Base-by-base conservation (phyloP, 2,888 invertebrate species). In the Cenopis cana region DNA sequence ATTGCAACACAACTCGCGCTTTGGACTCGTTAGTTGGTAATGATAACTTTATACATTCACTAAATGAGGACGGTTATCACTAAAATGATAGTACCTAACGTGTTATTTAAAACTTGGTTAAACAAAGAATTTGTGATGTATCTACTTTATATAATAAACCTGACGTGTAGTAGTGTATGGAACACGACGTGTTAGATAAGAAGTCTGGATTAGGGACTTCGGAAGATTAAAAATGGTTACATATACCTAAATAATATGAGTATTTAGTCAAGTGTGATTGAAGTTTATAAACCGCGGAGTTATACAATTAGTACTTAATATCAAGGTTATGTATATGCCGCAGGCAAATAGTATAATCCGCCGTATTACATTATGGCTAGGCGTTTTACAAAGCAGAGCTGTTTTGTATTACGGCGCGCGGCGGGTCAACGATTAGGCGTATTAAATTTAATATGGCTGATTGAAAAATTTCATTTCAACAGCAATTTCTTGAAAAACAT, bases 51-150 rank as follows among this genome's bases (percentile, higher is more conserved):
- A 55, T 38, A 38, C 61, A 67, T 50, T 18, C 57, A 73, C 70
- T 61, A 78, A 81, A 80, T 76, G 80, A 78, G 81, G 78, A 57
- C 77, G 73, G 76, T 79, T 82, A 82, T 81, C 81, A 74, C 69
- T 29, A 59, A 66, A n/a, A 11, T 77, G 79, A 77, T 78, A 77
- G 74, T 59, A n/a, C n/a, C n/a, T n/a, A 76, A 74, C 11, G 61
- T 12, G 10, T 38, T 59, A 6, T 41, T 59, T 36, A 54, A 65
- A 33, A 46, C 54, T 49, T 41, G n/a, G 18, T 24, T 66, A 69
- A 64, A 64, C 56, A 49, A 68, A 68, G 6, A 49, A 36, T 18
- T 54, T 46, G 60, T 41, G n/a, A n/a, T 52, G 14, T 50, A 24
- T 9, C 10, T 54, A 41, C 38, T 36, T 68, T 60, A 68, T 33